Percentiles rank a stretch among this genome's conserved stretches.
Evolutionary conservation across 2,888 invertebrate genomes (phyloP).

Genomic region (Helobdella robusta): DNA sequence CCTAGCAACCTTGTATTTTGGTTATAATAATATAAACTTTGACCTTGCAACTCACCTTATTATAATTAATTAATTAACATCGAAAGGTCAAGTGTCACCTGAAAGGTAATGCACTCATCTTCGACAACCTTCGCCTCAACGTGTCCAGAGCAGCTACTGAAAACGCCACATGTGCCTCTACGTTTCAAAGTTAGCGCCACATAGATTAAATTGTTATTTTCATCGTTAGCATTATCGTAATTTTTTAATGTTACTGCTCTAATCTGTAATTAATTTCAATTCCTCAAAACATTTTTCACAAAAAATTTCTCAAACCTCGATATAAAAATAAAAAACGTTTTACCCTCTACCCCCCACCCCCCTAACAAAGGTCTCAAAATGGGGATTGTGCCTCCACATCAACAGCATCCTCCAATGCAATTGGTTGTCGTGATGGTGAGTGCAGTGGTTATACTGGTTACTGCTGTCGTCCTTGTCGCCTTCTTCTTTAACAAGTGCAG

Average conservation of each 20-base stretch:
- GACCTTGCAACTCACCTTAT: too few species aligned
- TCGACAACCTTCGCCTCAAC: not conserved
- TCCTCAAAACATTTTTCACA: too few species aligned
- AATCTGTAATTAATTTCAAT: too few species aligned
- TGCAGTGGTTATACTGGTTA: not conserved
- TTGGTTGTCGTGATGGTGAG: not conserved
- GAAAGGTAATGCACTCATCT: not conserved
- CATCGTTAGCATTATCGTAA: too few species aligned
- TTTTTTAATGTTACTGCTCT: too few species aligned
- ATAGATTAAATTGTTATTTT: too few species aligned
- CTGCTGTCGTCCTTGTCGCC: slow-evolving; percentile 5
- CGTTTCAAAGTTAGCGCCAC: not conserved
- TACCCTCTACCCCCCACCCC: not conserved
- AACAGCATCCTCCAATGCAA: not conserved
- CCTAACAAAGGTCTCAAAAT: not conserved
- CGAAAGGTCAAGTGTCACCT: not conserved
- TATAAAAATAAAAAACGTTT: too few species aligned
- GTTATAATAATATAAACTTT: too few species aligned
- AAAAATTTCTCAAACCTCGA: too few species aligned
- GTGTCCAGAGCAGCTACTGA: not conserved
- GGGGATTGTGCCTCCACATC: not conserved
- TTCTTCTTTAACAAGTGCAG: slow-evolving; percentile 17
- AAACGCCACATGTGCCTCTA: not conserved
- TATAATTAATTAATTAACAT: too few species aligned
- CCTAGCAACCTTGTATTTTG: too few species aligned